These are phyloP conservation scores for Chloebia gouldiae DNA, from an alignment of 2,113 vertebrate species.

Conservation along the genomic window DNA sequence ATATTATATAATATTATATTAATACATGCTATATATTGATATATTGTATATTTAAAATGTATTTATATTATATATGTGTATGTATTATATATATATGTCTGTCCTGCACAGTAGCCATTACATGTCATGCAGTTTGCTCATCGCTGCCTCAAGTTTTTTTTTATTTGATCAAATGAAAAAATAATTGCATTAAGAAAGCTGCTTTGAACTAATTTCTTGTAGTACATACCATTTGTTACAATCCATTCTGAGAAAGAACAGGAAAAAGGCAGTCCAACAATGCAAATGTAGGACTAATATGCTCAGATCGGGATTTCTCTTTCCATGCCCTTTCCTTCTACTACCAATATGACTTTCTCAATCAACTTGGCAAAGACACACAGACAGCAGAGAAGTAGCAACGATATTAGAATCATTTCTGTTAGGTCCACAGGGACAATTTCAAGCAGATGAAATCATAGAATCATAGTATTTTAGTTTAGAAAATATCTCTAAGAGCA, in stretches of 20 bases:
- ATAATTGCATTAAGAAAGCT: neutral
- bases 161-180: neutral
- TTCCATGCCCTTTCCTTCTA: neutral
- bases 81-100: neutral
- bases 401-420: neutral
- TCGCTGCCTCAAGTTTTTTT: neutral
- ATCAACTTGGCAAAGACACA: neutral
- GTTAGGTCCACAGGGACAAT: neutral
- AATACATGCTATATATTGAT: neutral
- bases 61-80: neutral
- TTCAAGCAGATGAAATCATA: neutral
- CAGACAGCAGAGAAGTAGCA: neutral
- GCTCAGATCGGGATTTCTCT: neutral
- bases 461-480: neutral
- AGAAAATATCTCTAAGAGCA: neutral
- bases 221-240: neutral
- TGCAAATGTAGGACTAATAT: neutral
- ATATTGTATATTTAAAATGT: neutral
- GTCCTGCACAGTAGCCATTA: neutral
- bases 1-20: neutral
- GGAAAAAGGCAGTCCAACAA: neutral
- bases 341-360: neutral
- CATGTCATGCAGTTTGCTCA: neutral
- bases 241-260: neutral
- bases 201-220: neutral